Conservation (phyloP, 2,797 vertebrate species). For the Tragelaphus oryx region DNA sequence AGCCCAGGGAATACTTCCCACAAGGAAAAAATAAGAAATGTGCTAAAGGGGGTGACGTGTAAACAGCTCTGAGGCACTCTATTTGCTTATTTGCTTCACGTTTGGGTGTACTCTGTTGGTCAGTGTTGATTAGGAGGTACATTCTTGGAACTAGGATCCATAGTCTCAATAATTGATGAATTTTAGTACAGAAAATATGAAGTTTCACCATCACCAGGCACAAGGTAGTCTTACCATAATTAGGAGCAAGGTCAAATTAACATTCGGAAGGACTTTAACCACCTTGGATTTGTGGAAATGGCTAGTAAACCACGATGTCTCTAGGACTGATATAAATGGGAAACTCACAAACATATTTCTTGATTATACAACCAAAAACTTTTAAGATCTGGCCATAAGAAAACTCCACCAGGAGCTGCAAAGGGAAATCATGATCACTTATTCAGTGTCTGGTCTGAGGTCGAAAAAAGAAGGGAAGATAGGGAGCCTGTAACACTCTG, state of each 20-base stretch:
- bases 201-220: neutral
- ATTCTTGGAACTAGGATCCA: neutral
- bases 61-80: neutral
- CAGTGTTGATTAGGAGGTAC: neutral
- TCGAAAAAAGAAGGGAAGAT: neutral
- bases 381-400: neutral
- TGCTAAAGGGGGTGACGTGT: neutral
- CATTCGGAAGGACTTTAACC: neutral
- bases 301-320: neutral
- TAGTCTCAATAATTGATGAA: neutral
- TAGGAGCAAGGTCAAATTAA: neutral
- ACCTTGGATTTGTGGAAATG: neutral
- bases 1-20: neutral
- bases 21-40: neutral
- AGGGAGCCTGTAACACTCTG: neutral
- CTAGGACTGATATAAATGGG: neutral
- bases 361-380: neutral
- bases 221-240: neutral
- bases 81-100: neutral
- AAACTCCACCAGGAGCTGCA: neutral
- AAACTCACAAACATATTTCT: neutral
- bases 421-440: neutral
- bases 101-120: neutral
- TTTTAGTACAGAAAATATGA: neutral
- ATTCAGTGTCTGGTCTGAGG: neutral